Conservation (phyloP, 2,888 invertebrate genomes). For the Heteromurus nitidus region DNA sequence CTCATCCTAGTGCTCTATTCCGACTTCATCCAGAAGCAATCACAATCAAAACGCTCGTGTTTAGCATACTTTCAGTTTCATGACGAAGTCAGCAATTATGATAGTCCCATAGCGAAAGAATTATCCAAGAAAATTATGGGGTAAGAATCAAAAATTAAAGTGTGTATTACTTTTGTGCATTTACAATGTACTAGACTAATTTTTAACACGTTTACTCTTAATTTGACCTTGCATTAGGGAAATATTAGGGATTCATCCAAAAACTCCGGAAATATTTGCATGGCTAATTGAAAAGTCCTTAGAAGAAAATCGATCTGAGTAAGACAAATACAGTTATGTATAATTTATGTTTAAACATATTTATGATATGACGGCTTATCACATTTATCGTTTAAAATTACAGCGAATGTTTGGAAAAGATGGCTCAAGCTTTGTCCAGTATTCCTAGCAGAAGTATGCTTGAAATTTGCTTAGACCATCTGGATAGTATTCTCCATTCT, state of each 20-base stretch:
- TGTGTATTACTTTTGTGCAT: background rate
- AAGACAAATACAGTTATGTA: background rate
- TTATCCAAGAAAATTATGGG: background rate
- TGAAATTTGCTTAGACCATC: slow-evolving; percentile 7
- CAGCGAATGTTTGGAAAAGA: slow-evolving; percentile 28
- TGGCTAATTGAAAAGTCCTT: slow-evolving; percentile 17
- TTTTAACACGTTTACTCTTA: background rate
- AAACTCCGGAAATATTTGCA: slow-evolving; percentile 1
- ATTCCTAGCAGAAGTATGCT: slow-evolving; percentile 3
- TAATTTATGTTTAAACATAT: background rate
- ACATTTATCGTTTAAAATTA: background rate
- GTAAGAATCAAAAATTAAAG: background rate
- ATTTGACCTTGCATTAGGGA: background rate
- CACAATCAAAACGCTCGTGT: background rate
- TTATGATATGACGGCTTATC: background rate
- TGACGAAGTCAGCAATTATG: background rate
- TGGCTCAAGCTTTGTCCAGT: slow-evolving; percentile 31
- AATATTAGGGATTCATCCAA: slow-evolving; percentile 1
- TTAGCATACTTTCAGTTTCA: background rate
- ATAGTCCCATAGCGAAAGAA: background rate
- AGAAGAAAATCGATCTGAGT: background rate
- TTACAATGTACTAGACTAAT: background rate
- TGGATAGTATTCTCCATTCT: background rate
- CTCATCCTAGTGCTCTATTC: slow-evolving; percentile 8
- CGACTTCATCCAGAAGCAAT: background rate